Conservation (phyloP, 2,888 invertebrate species). For the Drosophila fungiperda region DNA sequence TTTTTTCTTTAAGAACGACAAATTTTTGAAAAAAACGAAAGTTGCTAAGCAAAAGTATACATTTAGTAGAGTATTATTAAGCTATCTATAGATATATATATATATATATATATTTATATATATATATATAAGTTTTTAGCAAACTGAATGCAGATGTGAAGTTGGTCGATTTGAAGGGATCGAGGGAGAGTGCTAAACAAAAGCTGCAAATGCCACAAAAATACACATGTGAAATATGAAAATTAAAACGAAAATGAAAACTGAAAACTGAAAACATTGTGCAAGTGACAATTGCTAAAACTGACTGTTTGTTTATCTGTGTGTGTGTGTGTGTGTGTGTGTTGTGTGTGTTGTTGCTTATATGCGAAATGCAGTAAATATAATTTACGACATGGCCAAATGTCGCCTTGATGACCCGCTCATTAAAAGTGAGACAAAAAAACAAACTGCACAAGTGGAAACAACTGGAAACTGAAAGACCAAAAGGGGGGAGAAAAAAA, state of each 20-base stretch:
- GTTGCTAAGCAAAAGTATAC: not conserved
- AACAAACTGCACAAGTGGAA: conserved; percentile 21
- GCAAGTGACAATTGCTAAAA: conserved; percentile 54
- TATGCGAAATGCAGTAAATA: conserved; percentile 67
- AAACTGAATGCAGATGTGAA: conserved; percentile 1
- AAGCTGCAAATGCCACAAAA: conserved; percentile 48
- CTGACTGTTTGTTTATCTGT: conserved; percentile 4
- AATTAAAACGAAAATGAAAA: conserved; percentile 47
- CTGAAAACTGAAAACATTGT: conserved; percentile 58
- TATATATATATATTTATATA: not conserved
- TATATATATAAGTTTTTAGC: not conserved
- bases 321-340: conserved; percentile 8
- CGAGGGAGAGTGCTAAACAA: conserved; percentile 17
- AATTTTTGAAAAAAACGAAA: fast-evolving
- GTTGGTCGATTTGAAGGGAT: conserved; percentile 18
- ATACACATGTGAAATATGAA: conserved; percentile 53
- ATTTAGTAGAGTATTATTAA: not conserved
- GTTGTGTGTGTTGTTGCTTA: conserved; percentile 20
- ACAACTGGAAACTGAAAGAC: conserved; percentile 31
- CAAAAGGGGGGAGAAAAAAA: conserved; percentile 22
- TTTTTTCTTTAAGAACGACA: not conserved
- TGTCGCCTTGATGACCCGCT: conserved; percentile 72
- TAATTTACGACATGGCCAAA: conserved; percentile 73
- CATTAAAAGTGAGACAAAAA: conserved; percentile 61
- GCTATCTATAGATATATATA: not conserved